Evolutionary conservation across 2,113 vertebrate species (phyloP).

Genomic region (Nothocercus julius): DNA sequence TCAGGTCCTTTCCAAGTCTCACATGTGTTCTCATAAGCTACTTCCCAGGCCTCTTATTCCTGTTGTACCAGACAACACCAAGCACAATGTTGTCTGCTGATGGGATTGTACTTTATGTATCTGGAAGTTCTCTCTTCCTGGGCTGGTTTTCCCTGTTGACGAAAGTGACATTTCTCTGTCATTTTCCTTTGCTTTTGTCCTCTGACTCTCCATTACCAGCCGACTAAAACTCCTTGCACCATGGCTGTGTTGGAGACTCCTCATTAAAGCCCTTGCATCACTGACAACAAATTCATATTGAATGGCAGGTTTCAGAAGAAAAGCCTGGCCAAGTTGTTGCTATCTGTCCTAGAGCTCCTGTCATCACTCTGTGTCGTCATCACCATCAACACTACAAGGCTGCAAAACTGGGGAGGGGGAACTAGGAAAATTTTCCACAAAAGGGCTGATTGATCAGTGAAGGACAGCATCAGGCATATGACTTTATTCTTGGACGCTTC

Average conservation of each 20-base stretch:
- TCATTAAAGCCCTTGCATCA: background rate
- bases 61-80: background rate
- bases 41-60: background rate
- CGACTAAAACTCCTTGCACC: background rate
- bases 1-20: background rate
- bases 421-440: background rate
- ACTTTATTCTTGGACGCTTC: background rate
- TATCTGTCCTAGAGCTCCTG: background rate
- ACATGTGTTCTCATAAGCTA: background rate
- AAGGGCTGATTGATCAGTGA: background rate
- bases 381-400: background rate
- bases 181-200: background rate
- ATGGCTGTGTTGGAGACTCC: fast-evolving
- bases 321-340: background rate
- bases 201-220: background rate
- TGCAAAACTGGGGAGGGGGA: background rate
- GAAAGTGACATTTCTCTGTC: background rate
- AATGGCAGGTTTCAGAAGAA: background rate
- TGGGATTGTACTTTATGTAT: background rate
- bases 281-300: background rate
- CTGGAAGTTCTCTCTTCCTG: background rate
- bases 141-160: background rate
- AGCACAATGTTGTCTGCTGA: background rate
- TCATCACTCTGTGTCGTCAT: background rate
- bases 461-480: background rate